phyloP scores from a whole-genome alignment of 2,888 invertebrate genomes.

The Noctua fimbriata region DNA sequence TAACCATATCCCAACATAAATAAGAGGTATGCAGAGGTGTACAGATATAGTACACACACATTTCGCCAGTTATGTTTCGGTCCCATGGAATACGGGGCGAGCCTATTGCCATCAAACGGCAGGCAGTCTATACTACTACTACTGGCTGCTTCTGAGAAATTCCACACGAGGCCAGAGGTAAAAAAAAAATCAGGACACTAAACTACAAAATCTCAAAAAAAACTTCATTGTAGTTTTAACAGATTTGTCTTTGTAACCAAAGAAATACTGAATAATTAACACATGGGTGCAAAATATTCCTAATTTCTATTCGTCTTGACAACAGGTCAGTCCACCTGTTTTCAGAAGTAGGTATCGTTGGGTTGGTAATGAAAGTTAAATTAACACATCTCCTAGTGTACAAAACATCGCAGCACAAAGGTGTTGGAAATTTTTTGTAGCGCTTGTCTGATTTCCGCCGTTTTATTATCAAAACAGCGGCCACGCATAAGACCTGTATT shows the following conservation, averaged over 20 bases:
- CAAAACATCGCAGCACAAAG: background rate
- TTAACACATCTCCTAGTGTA: background rate
- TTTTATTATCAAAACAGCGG: background rate
- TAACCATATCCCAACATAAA: background rate
- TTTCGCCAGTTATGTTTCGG: background rate
- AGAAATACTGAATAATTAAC: conserved; percentile 7
- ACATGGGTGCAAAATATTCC: background rate
- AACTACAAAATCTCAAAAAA: background rate
- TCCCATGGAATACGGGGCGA: background rate
- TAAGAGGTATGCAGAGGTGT: background rate
- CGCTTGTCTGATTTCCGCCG: background rate
- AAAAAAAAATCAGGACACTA: background rate
- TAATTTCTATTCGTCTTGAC: background rate
- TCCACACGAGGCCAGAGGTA: background rate
- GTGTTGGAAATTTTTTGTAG: background rate
- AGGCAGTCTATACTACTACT: background rate
- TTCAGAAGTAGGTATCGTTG: background rate
- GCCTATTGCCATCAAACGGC: background rate
- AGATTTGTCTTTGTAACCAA: background rate
- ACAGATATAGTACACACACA: background rate
- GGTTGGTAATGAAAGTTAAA: background rate
- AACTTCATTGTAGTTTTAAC: background rate
- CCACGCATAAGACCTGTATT: background rate
- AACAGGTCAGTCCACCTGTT: background rate
- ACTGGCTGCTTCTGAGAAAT: background rate